phyloP scores from a whole-genome alignment of 2,797 vertebrate species.

The Notamacropus eugenii region DNA sequence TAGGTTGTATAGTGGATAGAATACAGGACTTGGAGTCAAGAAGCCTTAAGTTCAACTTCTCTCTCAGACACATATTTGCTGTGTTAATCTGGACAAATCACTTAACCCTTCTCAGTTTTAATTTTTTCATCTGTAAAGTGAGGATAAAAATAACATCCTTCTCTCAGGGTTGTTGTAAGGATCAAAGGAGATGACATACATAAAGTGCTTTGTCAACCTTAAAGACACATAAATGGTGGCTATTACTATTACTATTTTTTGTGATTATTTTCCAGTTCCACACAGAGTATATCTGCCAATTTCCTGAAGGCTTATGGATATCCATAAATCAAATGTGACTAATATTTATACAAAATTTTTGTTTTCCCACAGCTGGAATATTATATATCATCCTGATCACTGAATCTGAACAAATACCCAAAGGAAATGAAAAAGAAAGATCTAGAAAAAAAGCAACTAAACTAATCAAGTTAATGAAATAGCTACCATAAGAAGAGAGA shows the following conservation, averaged over 20 bases:
- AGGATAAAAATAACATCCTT: neutral
- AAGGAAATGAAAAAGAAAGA: slow-evolving; percentile 25
- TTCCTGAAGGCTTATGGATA: neutral
- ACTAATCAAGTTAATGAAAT: slow-evolving; percentile 4
- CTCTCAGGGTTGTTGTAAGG: neutral
- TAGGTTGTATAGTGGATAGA: neutral
- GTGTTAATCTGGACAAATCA: neutral
- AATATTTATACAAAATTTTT: slow-evolving; percentile 4
- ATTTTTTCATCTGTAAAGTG: neutral
- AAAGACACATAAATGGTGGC: neutral
- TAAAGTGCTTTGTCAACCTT: neutral
- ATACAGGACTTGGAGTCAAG: neutral
- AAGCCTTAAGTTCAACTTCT: neutral
- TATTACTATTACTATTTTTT: neutral
- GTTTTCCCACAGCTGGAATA: neutral
- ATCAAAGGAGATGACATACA: neutral
- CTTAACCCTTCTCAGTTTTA: neutral
- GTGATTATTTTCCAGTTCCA: neutral
- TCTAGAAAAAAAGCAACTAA: neutral
- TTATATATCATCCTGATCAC: neutral
- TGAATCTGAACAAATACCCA: slow-evolving; percentile 26
- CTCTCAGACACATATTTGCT: neutral
- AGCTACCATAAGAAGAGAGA: slow-evolving; percentile 35
- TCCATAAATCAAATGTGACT: slow-evolving; percentile 9
- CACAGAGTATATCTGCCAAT: neutral